A percentile compares a stretch with the other conserved stretches of the same genome.
phyloP scores from a whole-genome alignment of 2,888 invertebrate genomes.

The Drosophila melanosoma region DNA sequence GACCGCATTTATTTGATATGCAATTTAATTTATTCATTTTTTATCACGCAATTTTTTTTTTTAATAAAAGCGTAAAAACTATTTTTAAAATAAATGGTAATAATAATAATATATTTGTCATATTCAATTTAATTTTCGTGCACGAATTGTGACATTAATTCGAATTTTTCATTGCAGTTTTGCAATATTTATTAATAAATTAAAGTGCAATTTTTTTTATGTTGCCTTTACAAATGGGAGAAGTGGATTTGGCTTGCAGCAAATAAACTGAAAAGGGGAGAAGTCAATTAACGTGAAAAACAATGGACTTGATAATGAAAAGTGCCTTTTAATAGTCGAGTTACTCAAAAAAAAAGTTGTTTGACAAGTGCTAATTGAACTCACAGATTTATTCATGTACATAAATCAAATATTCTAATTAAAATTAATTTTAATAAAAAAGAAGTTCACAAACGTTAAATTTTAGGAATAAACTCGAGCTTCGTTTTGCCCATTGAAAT shows the following conservation, averaged over 20 bases:
- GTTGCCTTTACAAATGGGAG: neutral
- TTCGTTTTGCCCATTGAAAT: neutral
- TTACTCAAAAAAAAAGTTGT: neutral
- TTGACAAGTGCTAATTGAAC: neutral
- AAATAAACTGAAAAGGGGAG: neutral
- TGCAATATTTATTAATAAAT: conserved; percentile 41
- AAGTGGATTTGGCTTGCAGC: neutral
- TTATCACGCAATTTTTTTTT: conserved; percentile 27
- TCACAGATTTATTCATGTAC: neutral
- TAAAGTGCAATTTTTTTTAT: neutral
- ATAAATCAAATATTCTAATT: neutral
- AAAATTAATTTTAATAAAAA: neutral
- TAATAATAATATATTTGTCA: conserved; percentile 42
- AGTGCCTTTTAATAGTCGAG: neutral
- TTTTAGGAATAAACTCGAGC: neutral
- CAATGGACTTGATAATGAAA: neutral
- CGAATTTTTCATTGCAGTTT: conserved; percentile 57
- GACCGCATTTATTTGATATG: conserved; percentile 67
- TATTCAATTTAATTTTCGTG: conserved; percentile 67
- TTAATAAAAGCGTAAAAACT: too few relatives aligned
- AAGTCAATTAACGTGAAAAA: neutral
- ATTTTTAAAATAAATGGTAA: conserved; percentile 8
- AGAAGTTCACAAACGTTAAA: too few relatives aligned
- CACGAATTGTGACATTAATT: conserved; percentile 17
- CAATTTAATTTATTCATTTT: conserved; percentile 69